Percentiles rank a stretch among this genome's conserved stretches.
Evolutionary conservation across 2,888 invertebrate genomes (phyloP).

Genomic region (Tribolium freemani): DNA sequence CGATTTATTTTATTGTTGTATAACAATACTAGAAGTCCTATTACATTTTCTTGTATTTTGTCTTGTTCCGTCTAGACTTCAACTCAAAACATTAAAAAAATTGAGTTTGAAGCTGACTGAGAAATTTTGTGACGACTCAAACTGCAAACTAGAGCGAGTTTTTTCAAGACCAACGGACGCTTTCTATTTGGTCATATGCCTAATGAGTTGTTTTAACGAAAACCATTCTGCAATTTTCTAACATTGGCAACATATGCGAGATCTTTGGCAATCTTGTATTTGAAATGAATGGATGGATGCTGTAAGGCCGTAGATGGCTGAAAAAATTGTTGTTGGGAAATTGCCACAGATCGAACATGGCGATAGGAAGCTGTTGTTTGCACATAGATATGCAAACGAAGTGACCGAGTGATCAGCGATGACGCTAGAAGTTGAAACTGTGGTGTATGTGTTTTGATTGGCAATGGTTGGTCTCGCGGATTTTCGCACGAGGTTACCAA

Average conservation of each 20-base stretch:
- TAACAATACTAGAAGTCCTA: no score
- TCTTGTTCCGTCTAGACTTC: no score
- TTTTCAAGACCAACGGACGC: not conserved
- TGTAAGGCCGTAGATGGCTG: slow-evolving; percentile 26
- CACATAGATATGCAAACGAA: slow-evolving; percentile 19
- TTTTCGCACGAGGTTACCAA: slow-evolving; percentile 33
- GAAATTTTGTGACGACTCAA: no score
- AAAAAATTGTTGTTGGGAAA: slow-evolving; percentile 26
- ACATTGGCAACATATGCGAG: not conserved
- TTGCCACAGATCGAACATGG: slow-evolving; percentile 5
- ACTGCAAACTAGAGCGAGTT: no score
- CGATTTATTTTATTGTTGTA: no score
- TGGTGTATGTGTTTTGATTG: slow-evolving; percentile 4
- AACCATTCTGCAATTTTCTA: slow-evolving; percentile 20
- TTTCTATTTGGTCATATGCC: not conserved
- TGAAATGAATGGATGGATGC: slow-evolving; percentile 30
- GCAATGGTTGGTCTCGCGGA: slow-evolving; percentile 7
- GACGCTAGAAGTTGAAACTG: not conserved
- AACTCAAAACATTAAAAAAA: no score
- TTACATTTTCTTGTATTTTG: no score
- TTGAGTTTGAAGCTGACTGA: no score
- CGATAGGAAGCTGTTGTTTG: slow-evolving; percentile 21
- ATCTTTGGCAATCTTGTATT: slow-evolving; percentile 22
- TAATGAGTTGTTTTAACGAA: not conserved
- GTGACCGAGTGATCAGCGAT: not conserved